A percentile compares a stretch with the other conserved stretches of the same genome.
Conservation (phyloP, 2,113 vertebrate species). For the Corydoras maculifer region DNA sequence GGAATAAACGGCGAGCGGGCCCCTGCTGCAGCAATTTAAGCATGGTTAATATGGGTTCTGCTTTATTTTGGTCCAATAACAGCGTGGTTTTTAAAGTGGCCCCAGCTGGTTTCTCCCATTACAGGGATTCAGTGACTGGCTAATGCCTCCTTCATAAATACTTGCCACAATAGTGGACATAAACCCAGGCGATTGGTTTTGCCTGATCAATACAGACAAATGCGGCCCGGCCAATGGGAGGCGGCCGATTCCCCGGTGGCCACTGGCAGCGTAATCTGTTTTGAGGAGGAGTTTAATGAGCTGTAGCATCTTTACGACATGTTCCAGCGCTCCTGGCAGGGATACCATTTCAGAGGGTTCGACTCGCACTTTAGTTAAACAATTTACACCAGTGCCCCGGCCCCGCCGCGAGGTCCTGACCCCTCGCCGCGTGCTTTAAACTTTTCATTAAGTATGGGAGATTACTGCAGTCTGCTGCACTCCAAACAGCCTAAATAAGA, state of each 20-base stretch:
- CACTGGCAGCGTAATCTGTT: constrained; percentile 50
- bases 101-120: constrained; percentile 42
- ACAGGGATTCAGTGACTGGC: constrained; percentile 40
- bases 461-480: constrained; percentile 41
- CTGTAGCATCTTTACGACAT: constrained; percentile 50
- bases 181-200: constrained; percentile 52
- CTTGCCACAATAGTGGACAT: constrained; percentile 53
- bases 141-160: constrained; percentile 49
- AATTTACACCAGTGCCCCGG: constrained; percentile 47
- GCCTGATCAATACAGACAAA: constrained; percentile 49
- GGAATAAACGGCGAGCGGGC: neutral
- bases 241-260: constrained; percentile 36
- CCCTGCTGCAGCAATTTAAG: constrained; percentile 17
- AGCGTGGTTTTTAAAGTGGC: constrained; percentile 32
- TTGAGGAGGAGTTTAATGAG: constrained; percentile 52
- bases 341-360: constrained; percentile 46
- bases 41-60: constrained; percentile 13
- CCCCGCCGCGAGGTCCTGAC: constrained; percentile 45
- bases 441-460: constrained; percentile 53
- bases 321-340: constrained; percentile 40
- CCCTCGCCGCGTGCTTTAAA: constrained; percentile 45
- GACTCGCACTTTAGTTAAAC: constrained; percentile 50
- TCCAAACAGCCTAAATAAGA: constrained; percentile 45
- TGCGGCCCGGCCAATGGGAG: constrained; percentile 42
- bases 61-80: constrained; percentile 36